A percentile compares a stretch with the other conserved stretches of the same genome.
phyloP scores from a whole-genome alignment of 1,140 invertebrate species.

The Palaemon carinicauda region DNA sequence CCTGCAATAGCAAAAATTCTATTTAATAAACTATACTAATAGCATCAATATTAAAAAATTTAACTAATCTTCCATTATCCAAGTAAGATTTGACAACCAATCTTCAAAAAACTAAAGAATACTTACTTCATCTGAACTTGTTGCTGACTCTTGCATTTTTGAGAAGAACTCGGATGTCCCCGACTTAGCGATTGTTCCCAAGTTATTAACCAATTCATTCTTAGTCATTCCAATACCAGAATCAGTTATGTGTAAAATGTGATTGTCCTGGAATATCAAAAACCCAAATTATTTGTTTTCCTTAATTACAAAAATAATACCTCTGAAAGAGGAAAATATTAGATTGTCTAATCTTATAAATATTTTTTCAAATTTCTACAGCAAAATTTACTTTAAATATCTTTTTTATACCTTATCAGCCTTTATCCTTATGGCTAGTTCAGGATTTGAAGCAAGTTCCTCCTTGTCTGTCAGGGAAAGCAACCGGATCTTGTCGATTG shows the following conservation, averaged over 20 bases:
- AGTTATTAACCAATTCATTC: constrained; percentile 91
- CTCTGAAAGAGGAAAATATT: too few species aligned
- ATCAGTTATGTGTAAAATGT: constrained; percentile 93
- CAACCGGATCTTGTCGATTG: constrained; percentile 93
- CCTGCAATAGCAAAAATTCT: too few species aligned
- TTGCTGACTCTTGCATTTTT: constrained; percentile 79
- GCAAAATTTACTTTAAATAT: too few species aligned
- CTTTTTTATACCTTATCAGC: constrained; percentile 90
- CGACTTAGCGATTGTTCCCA: constrained; percentile 99
- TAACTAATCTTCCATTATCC: too few species aligned
- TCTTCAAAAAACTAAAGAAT: neutral
- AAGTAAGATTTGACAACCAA: neutral
- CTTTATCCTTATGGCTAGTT: constrained; percentile 93
- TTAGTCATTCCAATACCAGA: constrained; percentile 99
- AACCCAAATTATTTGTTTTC: too few species aligned
- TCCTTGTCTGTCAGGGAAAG: constrained; percentile 87
- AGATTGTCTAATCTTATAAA: too few species aligned
- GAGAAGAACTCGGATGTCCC: constrained; percentile 97
- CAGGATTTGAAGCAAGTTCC: constrained; percentile 79
- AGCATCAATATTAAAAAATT: too few species aligned
- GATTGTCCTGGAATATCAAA: constrained; percentile 79
- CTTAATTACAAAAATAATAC: too few species aligned
- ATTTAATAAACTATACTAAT: too few species aligned
- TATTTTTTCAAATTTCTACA: too few species aligned
- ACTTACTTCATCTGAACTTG: constrained; percentile 34